Conservation (phyloP, 2,888 invertebrate genomes). For the Griposia aprilina region DNA sequence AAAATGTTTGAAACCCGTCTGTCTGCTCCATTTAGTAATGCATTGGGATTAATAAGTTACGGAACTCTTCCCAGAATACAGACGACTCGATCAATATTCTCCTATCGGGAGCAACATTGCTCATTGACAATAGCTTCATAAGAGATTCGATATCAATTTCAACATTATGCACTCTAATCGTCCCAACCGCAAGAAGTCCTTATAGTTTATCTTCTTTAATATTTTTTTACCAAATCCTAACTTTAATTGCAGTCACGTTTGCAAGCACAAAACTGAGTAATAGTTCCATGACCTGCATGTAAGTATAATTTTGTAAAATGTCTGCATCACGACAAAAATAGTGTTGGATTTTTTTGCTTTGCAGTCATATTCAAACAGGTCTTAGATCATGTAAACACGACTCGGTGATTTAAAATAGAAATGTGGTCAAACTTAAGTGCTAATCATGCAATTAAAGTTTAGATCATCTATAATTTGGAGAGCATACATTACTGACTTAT, state of each 20-base stretch:
- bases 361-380: conserved; percentile 38
- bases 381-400: conserved; percentile 43
- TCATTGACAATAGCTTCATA: neutral
- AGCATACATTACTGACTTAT: conserved; percentile 6
- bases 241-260: conserved; percentile 40
- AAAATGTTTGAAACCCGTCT: conserved; percentile 27
- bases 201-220: conserved; percentile 31
- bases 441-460: conserved; percentile 25
- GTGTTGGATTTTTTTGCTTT: conserved; percentile 27
- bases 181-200: conserved; percentile 46
- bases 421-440: conserved; percentile 31
- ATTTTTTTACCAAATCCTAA: conserved; percentile 25
- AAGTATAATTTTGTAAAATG: conserved; percentile 21
- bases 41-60: conserved; percentile 31
- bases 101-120: neutral
- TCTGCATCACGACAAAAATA: conserved; percentile 27
- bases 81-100: conserved; percentile 38
- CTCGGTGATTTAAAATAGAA: conserved; percentile 44
- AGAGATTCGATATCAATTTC: neutral
- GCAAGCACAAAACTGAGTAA: conserved; percentile 5
- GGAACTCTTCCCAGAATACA: neutral
- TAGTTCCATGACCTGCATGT: conserved; percentile 4
- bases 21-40: conserved; percentile 35
- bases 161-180: neutral
- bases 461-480: conserved; percentile 32